Conservation (phyloP, 2,797 vertebrate species). For the Myotis findleyi region DNA sequence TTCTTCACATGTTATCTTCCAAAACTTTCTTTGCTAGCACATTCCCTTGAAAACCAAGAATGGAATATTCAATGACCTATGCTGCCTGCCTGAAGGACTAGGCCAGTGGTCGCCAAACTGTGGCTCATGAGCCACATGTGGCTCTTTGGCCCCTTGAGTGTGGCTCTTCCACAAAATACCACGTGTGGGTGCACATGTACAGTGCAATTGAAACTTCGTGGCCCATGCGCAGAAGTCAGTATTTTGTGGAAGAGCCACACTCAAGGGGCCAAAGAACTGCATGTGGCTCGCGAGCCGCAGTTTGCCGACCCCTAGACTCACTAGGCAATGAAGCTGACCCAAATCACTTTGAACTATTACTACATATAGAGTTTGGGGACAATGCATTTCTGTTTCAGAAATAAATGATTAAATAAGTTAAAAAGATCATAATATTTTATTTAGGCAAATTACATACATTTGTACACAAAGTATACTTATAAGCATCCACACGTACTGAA, state of each 20-base stretch:
- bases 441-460: background rate
- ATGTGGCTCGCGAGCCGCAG: too few relatives aligned
- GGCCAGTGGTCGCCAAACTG: too few relatives aligned
- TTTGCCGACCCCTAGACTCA: too few relatives aligned
- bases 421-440: background rate
- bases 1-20: background rate
- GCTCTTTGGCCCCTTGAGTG: too few relatives aligned
- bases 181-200: too few relatives aligned
- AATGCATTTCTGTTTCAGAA: background rate
- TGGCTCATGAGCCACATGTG: too few relatives aligned
- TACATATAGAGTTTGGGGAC: background rate
- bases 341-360: background rate
- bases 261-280: too few relatives aligned
- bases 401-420: background rate
- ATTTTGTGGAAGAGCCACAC: too few relatives aligned
- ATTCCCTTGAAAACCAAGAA: background rate
- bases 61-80: background rate
- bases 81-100: background rate
- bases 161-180: too few relatives aligned
- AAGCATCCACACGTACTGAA: background rate
- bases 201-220: too few relatives aligned
- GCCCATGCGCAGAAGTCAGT: too few relatives aligned
- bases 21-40: background rate
- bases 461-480: background rate
- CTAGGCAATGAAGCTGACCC: background rate